Conservation (phyloP, 1,140 invertebrate species). For the Drosophila serrata region DNA sequence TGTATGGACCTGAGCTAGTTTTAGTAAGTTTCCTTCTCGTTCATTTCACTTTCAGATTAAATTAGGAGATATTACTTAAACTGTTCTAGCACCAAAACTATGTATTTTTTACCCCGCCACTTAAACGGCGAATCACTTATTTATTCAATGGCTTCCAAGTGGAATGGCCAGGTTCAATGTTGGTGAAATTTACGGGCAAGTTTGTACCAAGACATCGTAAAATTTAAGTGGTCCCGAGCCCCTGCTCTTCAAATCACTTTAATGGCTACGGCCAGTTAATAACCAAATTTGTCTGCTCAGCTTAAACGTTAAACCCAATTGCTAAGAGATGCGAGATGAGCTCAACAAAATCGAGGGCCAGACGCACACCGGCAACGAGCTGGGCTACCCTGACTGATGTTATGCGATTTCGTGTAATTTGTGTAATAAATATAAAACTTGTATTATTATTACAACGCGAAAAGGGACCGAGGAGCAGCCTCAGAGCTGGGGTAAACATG, state of each 20-base stretch:
- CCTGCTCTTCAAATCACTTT: constrained; percentile 30
- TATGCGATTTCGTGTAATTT: constrained; percentile 44
- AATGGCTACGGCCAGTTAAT: constrained; percentile 64
- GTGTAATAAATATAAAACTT: constrained; percentile 53
- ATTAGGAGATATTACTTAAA: background rate
- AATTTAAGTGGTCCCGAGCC: constrained; percentile 55
- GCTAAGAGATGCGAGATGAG: constrained; percentile 26
- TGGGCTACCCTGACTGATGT: constrained; percentile 28
- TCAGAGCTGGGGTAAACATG: background rate
- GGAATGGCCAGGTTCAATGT: constrained; percentile 36
- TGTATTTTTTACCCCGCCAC: background rate
- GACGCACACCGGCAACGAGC: constrained; percentile 1
- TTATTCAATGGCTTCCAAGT: constrained; percentile 23
- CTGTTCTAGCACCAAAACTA: constrained; percentile 12
- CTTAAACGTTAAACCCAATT: constrained; percentile 35
- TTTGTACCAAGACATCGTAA: constrained; percentile 61
- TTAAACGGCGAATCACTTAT: constrained; percentile 35
- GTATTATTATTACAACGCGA: constrained; percentile 31
- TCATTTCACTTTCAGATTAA: background rate
- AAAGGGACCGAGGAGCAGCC: background rate
- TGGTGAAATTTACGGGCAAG: constrained; percentile 46
- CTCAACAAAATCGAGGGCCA: constrained; percentile 18
- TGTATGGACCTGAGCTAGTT: too few relatives aligned
- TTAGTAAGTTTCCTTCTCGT: too few relatives aligned
- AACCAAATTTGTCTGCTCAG: constrained; percentile 77